phyloP scores from a whole-genome alignment of 2,888 invertebrate genomes.

The Heliconius aoede region DNA sequence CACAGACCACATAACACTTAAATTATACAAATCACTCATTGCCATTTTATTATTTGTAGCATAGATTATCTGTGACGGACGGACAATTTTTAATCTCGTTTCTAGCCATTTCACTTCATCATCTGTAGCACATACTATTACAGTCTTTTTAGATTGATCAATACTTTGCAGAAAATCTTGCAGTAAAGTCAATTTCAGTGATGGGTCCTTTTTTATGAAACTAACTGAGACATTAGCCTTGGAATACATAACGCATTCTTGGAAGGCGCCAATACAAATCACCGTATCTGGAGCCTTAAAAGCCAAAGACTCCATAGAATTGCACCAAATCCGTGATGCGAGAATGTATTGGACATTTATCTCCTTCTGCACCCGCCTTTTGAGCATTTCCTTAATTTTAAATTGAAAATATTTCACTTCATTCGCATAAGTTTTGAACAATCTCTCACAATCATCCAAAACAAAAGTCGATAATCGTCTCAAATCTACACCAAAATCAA shows the following conservation, averaged over 20 bases:
- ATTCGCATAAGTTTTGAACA: constrained; percentile 81
- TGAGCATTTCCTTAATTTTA: constrained; percentile 74
- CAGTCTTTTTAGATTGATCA: constrained; percentile 76
- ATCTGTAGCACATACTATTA: constrained; percentile 85
- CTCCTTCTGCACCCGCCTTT: constrained; percentile 69
- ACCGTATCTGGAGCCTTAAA: constrained; percentile 83
- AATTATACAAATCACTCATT: constrained; percentile 67
- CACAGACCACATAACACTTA: constrained; percentile 69
- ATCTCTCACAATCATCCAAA: constrained; percentile 87
- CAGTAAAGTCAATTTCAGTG: constrained; percentile 71
- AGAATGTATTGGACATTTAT: constrained; percentile 83
- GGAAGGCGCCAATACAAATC: constrained; percentile 87
- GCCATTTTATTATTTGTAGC: constrained; percentile 67
- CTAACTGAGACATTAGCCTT: constrained; percentile 71
- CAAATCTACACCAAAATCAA: constrained; percentile 80
- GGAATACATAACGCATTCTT: constrained; percentile 90
- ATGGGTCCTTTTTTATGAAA: constrained; percentile 61
- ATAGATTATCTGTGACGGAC: constrained; percentile 59
- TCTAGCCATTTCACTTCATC: constrained; percentile 80
- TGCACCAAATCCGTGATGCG: constrained; percentile 86
- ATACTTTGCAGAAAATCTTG: constrained; percentile 78
- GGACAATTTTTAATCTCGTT: constrained; percentile 55
- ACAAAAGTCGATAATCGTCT: constrained; percentile 86
- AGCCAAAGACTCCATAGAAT: constrained; percentile 81
- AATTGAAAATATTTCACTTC: constrained; percentile 73